phyloP scores from a whole-genome alignment of 2,888 invertebrate genomes.

The Drosophila subsilvestris region DNA sequence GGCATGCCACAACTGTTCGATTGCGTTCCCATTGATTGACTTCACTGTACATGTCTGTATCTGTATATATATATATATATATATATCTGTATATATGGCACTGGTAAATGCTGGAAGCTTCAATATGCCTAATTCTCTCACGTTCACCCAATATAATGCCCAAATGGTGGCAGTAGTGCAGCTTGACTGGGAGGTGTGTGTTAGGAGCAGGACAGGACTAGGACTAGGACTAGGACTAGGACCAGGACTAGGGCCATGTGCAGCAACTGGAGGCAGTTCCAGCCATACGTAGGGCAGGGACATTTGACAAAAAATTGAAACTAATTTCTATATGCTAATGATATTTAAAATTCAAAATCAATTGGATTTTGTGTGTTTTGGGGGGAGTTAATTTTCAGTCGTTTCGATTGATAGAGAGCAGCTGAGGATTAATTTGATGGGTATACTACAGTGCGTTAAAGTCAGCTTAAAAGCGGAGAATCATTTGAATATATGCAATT shows the following conservation, averaged over 20 bases:
- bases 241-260: background rate
- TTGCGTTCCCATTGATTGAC: conserved; percentile 25
- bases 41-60: conserved; percentile 18
- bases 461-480: background rate
- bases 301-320: conserved; percentile 15
- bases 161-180: conserved; percentile 46
- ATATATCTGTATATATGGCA: conserved; percentile 45
- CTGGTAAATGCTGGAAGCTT: conserved; percentile 52
- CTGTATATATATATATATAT: conserved; percentile 6
- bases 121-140: conserved; percentile 44
- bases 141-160: conserved; percentile 24
- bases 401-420: conserved; percentile 17
- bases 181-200: conserved; percentile 19
- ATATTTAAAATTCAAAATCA: conserved; percentile 16
- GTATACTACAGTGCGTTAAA: background rate
- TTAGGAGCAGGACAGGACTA: conserved; percentile 19
- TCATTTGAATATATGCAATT: too few relatives aligned
- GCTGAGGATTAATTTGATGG: background rate
- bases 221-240: conserved; percentile 18
- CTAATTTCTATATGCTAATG: conserved; percentile 41
- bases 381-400: conserved; percentile 19
- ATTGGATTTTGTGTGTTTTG: conserved; percentile 2
- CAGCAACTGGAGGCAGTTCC: background rate
- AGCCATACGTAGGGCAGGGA: background rate
- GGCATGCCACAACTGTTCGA: conserved; percentile 51